phyloP scores from a whole-genome alignment of 2,888 invertebrate genomes.

The Mystacides longicornis region DNA sequence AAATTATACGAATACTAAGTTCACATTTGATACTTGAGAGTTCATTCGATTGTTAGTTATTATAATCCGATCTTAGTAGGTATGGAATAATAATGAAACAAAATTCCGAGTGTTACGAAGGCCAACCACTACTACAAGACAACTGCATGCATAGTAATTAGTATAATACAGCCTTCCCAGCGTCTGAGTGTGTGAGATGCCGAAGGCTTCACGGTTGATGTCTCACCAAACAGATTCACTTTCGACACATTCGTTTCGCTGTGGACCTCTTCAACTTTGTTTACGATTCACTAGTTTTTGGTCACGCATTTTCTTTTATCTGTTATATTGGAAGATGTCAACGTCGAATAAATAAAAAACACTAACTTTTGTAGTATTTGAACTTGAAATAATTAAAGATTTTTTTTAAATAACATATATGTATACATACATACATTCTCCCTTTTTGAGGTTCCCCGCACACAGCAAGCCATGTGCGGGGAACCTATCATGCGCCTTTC shows the following conservation, averaged over 20 bases:
- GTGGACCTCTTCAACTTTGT: background rate
- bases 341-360: no score
- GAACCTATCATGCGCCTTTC: background rate
- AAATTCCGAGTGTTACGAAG: background rate
- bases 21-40: no score
- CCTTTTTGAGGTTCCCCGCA: background rate
- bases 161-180: no score
- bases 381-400: background rate
- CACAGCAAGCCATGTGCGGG: background rate
- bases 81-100: background rate
- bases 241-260: background rate
- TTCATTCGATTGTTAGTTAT: no score
- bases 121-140: background rate
- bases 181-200: background rate
- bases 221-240: background rate
- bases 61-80: no score
- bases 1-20: no score
- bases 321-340: no score
- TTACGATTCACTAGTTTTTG: background rate
- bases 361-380: background rate
- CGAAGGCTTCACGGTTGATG: background rate
- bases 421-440: background rate
- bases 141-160: conserved; percentile 1
- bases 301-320: no score
- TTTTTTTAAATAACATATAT: background rate